phyloP scores from a whole-genome alignment of 2,113 vertebrate species.

The Lanius collurio region DNA sequence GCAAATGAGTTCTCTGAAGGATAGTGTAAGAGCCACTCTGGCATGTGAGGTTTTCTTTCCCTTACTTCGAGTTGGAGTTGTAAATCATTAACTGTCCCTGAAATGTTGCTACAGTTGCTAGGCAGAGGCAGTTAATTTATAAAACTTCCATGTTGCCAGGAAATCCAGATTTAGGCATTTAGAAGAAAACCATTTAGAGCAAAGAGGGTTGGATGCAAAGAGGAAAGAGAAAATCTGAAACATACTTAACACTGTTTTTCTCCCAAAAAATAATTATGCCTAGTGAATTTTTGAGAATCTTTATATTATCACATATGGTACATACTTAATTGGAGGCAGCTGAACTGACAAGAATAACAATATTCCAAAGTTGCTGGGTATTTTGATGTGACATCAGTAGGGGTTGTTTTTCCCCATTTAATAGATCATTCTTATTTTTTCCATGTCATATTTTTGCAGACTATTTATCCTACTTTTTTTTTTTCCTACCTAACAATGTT shows the following conservation, averaged over 20 bases:
- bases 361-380: not conserved
- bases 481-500: not conserved
- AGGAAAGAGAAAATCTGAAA: constrained; percentile 2
- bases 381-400: not conserved
- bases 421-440: not conserved
- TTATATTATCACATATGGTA: not conserved
- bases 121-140: constrained; percentile 7
- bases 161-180: not conserved
- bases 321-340: not conserved
- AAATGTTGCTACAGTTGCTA: constrained; percentile 31
- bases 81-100: constrained; percentile 44
- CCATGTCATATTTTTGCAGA: not conserved
- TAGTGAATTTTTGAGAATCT: not conserved
- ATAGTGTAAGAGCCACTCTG: not conserved
- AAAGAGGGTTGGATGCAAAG: not conserved
- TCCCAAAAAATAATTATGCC: not conserved
- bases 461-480: not conserved
- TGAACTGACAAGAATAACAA: not conserved
- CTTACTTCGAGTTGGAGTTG: not conserved
- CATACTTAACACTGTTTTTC: not conserved
- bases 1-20: constrained; percentile 24
- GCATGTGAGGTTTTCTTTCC: not conserved
- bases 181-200: not conserved
- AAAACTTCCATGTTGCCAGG: not conserved
- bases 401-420: not conserved